A percentile compares a stretch with the other conserved stretches of the same genome.
phyloP scores from a whole-genome alignment of 2,113 vertebrate genomes.

The Tenebrosternarchus preto region DNA sequence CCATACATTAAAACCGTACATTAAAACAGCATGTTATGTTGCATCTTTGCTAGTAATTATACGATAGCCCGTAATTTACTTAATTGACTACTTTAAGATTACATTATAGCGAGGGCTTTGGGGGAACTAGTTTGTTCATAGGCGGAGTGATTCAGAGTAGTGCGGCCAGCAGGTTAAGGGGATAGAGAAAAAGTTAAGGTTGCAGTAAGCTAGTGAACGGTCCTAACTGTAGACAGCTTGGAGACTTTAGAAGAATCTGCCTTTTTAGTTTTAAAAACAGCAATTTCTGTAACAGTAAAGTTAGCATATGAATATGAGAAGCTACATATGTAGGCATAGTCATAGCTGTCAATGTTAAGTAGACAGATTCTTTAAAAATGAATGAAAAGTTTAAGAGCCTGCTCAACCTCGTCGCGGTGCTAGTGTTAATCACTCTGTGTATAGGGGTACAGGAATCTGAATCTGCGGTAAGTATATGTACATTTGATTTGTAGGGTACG shows the following conservation, averaged over 20 bases:
- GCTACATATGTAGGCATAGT: slow-evolving; percentile 44
- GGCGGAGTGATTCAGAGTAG: slow-evolving; percentile 64
- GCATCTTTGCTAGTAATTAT: no score
- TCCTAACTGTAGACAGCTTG: slow-evolving; percentile 62
- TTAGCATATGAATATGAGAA: slow-evolving; percentile 64
- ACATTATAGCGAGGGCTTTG: not conserved
- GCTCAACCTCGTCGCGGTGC: slow-evolving; percentile 59
- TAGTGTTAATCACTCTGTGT: slow-evolving; percentile 68
- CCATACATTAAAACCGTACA: not conserved
- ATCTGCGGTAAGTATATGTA: slow-evolving; percentile 71
- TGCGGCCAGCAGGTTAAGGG: slow-evolving; percentile 70
- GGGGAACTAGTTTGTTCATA: slow-evolving; percentile 24
- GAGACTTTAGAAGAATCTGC: slow-evolving; percentile 49
- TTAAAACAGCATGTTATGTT: not conserved
- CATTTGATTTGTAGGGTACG: not conserved
- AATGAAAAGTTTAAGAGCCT: slow-evolving; percentile 62
- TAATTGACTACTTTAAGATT: no score
- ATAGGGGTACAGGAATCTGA: slow-evolving; percentile 64
- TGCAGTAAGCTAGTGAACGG: slow-evolving; percentile 68
- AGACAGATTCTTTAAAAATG: slow-evolving; percentile 68
- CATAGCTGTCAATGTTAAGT: slow-evolving; percentile 59
- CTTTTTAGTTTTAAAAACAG: slow-evolving; percentile 17
- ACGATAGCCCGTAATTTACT: no score
- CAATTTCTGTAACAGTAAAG: slow-evolving; percentile 32
- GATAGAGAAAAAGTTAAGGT: slow-evolving; percentile 66